Base-by-base conservation (phyloP, 2,888 invertebrate genomes). In the Brachyopa scutellaris region DNA sequence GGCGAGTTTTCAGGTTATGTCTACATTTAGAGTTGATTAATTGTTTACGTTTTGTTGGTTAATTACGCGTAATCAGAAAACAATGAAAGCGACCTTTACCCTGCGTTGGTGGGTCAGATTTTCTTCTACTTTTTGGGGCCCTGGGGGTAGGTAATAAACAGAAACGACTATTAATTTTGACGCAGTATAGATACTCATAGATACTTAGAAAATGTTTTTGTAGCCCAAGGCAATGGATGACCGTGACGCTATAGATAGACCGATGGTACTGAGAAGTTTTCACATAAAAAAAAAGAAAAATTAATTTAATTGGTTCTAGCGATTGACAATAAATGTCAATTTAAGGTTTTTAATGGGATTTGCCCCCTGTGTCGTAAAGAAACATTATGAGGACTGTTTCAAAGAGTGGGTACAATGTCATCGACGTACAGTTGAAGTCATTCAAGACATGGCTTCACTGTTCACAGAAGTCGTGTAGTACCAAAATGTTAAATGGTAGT, bases 91-190 rank as follows among this genome's bases (percentile, higher is more conserved):
- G 33, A 33, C 36, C 26, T 23, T 47, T 31, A 38, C 53, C 51
- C 31, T 42, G 42, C 66, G 21, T 57, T 59, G 51, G 29, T 21
- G 23, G 5, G 8, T 29, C 11, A 29, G 31, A 17, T 15, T 1
- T 40, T 51, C n/a, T 31, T 21, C 36, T 45, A 72, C 47, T 57
- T 70, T n/a, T n/a, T n/a, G n/a, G n/a, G n/a, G n/a, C n/a, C n/a
- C n/a, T n/a, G n/a, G n/a, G n/a, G n/a, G 38, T 19, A 13, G 40
- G 64, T 64, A 64, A 78, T 78, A 72, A 78, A 66, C 57, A 36
- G 17, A 66, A 78, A 72, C 42, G 72, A 72, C 57, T 64, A 51
- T 8, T 66, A 31, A 47, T 31, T 47, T 55, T 15, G 40, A 62
- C 55, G 31, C n/a, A n/a, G n/a, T n/a, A 62, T 42, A 29, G 26